Evolutionary conservation across 2,888 invertebrate genomes (phyloP).

Genomic region (Lithophane socia): DNA sequence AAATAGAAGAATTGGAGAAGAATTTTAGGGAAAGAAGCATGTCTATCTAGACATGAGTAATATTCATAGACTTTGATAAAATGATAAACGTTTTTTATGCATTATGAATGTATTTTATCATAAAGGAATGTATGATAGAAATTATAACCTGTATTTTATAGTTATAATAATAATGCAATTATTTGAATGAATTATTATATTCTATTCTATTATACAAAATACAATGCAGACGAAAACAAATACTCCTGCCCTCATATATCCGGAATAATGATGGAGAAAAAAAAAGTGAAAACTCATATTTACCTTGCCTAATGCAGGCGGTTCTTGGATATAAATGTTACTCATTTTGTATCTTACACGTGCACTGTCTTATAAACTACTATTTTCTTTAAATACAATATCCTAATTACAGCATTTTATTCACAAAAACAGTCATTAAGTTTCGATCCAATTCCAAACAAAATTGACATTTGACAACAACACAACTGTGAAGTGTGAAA

Average conservation of each 20-base stretch:
- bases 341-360: constrained; percentile 93
- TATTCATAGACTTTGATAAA: not conserved
- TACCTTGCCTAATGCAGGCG: constrained; percentile 98
- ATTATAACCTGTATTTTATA: constrained; percentile 9
- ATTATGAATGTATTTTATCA: not conserved
- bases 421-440: not conserved
- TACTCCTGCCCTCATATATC: not conserved
- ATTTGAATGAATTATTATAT: not conserved
- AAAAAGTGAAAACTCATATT: constrained; percentile 18
- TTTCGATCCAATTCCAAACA: constrained; percentile 42
- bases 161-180: not conserved
- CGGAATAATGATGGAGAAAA: not conserved
- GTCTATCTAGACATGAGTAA: not conserved
- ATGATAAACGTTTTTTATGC: constrained; percentile 4
- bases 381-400: not conserved
- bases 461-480: constrained; percentile 30
- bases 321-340: constrained; percentile 99
- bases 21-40: not conserved
- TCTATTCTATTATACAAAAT: not conserved
- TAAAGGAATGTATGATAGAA: not conserved
- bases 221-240: not conserved
- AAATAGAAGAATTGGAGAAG: too few relatives aligned
- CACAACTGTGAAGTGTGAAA: constrained; percentile 16
- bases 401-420: constrained; percentile 38
- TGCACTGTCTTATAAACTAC: constrained; percentile 33